Evolutionary conservation across 2,888 invertebrate species (phyloP), one percentile per base, ranked within the genome.

Genomic region (Embidobia sp.): DNA sequence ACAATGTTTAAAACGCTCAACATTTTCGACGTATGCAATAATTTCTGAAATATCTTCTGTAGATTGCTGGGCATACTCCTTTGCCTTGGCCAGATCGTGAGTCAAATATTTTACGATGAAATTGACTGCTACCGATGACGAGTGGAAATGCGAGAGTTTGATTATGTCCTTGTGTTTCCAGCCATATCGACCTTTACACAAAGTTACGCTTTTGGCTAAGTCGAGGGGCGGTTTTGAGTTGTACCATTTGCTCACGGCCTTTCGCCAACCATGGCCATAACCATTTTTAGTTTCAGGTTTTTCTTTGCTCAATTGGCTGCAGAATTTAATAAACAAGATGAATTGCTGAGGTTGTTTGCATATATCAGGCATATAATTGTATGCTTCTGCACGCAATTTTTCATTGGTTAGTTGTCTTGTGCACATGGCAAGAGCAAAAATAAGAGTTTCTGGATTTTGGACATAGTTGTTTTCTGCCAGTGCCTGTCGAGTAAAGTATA

Each of bases 81-180:
- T 91, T 0, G 92, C 90, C 64, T 91, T 90, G 77, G 91, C 90
- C 1, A 92, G 78, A 8, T 93, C 93, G 73, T 88, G 90, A 55
- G 93, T 88, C 8, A 92, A 89, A 83, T 93, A 93, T 55, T 82
- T 89, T 69, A 89, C 55, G 29, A 89, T 79, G 11, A 85, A 81
- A 75, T 80, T 76, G 15, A 75, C 80, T 3, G 82, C 89, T 86
- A 74, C 40, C 18, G 64, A 55, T n/a, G 37, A 46, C 19, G 83
- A 2, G 26, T 53, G 13, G 42, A 92, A 83, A 85, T 94, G 94
- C 19, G 91, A 92, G 82, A 94, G 91, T 80, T 92, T 92, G 0
- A 94, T 89, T n/a, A 95, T 90, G 81, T 94, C 95, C 82, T 93
- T 93, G 85, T 96, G 95, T 0, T 92, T 92, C 91, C 95, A 94